Evolutionary conservation across 2,113 vertebrate species (phyloP).

Genomic region (Lasiurus borealis): DNA sequence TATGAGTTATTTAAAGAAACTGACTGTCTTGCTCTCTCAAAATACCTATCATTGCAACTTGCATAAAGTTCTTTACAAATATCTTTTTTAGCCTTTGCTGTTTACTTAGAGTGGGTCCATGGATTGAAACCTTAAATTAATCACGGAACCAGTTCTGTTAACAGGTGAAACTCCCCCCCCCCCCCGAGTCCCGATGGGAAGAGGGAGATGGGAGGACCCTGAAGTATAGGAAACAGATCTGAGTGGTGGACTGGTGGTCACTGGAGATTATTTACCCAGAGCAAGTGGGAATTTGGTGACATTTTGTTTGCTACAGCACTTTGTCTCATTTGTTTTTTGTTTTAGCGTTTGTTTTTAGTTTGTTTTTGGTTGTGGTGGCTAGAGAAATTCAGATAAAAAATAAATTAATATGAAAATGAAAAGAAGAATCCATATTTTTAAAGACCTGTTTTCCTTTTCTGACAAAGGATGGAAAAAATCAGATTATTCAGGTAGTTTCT

Average conservation of each 20-base stretch:
- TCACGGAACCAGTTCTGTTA: background rate
- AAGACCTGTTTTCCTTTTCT: background rate
- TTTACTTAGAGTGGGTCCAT: background rate
- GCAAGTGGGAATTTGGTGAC: background rate
- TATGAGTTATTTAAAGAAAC: background rate
- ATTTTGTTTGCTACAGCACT: background rate
- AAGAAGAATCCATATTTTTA: background rate
- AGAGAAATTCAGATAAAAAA: constrained; percentile 37
- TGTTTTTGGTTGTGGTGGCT: constrained; percentile 25
- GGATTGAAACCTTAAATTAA: background rate
- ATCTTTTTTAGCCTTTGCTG: background rate
- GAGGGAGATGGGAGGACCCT: background rate
- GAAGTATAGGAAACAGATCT: background rate
- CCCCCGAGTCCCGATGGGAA: background rate
- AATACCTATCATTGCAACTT: background rate
- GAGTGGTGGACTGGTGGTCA: background rate
- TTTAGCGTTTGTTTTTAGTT: background rate
- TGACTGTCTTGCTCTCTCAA: background rate
- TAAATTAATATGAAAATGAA: constrained; percentile 33
- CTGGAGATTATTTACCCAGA: background rate
- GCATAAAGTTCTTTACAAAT: background rate
- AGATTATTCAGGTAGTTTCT: background rate
- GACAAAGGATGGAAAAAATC: constrained; percentile 25
- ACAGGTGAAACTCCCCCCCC: background rate
- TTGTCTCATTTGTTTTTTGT: background rate